Evolutionary conservation across 2,888 invertebrate species (phyloP).

Genomic region (Diplolepis rosae): DNA sequence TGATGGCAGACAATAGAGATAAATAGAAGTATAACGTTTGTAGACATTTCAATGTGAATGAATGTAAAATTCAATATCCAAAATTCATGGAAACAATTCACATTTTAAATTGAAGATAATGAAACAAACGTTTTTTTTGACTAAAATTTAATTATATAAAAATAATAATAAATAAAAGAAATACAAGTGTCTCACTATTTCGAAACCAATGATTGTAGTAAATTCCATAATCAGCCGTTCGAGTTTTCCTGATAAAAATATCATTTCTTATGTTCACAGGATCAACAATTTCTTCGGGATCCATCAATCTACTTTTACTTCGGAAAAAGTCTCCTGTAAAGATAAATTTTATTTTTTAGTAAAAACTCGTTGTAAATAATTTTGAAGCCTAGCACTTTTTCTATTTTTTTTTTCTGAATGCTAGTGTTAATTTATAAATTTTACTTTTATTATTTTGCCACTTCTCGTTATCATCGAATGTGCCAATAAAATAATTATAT

Average conservation of each 20-base stretch:
- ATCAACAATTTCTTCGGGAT: constrained; percentile 48
- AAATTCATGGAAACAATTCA: no score
- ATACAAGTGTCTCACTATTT: constrained; percentile 26
- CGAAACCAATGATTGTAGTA: constrained; percentile 45
- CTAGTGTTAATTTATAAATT: not conserved
- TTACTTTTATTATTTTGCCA: not conserved
- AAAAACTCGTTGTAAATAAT: not conserved
- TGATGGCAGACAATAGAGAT: no score
- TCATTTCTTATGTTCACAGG: constrained; percentile 56
- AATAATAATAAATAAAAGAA: no score
- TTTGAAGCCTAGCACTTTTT: not conserved
- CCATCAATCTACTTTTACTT: constrained; percentile 47
- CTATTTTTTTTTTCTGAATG: not conserved
- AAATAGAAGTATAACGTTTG: no score
- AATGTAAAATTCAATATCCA: no score
- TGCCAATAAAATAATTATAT: constrained; percentile 40
- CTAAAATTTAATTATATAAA: no score
- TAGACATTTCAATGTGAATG: no score
- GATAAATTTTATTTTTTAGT: not conserved
- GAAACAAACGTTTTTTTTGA: no score
- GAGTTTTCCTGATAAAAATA: constrained; percentile 44
- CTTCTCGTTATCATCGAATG: constrained; percentile 35
- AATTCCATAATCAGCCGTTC: constrained; percentile 35
- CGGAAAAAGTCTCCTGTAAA: constrained; percentile 55
- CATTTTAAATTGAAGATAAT: no score